Conservation (phyloP, 2,888 invertebrate species). For the Osmoderma eremita region DNA sequence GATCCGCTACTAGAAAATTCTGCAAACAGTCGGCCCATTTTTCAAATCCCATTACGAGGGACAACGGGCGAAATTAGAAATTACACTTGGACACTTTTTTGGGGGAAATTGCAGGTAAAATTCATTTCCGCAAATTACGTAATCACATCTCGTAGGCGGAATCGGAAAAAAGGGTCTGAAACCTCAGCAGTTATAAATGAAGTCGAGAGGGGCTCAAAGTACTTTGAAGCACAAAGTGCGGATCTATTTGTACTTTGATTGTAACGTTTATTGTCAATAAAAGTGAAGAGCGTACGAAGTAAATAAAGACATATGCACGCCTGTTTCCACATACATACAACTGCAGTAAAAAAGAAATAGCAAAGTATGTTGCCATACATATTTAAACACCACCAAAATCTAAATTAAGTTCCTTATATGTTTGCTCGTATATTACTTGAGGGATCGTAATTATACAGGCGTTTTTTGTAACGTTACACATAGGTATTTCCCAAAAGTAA, state of each 20-base stretch:
- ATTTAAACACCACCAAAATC: no score
- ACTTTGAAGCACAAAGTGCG: neutral
- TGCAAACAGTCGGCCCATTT: neutral
- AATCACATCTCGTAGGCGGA: neutral
- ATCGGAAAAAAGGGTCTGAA: no score
- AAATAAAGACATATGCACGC: no score
- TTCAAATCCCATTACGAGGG: conserved; percentile 14
- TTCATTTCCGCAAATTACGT: conserved; percentile 15
- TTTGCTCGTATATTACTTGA: no score
- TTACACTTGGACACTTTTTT: conserved; percentile 8
- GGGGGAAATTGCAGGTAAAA: neutral
- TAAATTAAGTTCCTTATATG: no score
- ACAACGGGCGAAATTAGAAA: conserved; percentile 13
- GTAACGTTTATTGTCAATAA: neutral
- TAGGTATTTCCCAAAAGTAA: no score
- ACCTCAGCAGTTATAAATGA: conserved; percentile 12
- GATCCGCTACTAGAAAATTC: no score
- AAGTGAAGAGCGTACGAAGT: neutral
- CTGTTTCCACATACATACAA: no score
- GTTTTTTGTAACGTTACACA: no score
- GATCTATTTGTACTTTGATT: neutral
- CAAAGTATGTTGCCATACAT: no score
- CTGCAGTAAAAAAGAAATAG: no score
- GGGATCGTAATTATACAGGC: no score
- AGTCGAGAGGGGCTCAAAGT: neutral